Percentiles rank a stretch among this genome's conserved stretches.
Conservation (phyloP, 1,140 invertebrate species). For the Hylyphantes graminicola region DNA sequence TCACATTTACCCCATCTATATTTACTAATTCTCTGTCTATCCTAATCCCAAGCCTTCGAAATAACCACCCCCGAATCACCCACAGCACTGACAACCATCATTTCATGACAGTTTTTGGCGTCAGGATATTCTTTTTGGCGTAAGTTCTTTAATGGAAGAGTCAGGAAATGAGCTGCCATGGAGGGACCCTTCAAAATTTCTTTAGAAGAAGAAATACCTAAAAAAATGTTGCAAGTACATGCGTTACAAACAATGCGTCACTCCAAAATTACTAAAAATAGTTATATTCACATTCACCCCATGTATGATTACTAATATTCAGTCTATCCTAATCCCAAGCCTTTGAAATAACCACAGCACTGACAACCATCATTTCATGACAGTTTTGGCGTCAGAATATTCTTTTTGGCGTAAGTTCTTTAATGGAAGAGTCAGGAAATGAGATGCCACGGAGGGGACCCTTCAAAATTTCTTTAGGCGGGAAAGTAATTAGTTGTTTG, state of each 20-base stretch:
- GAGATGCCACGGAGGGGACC: constrained; percentile 10
- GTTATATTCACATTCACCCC: too few species aligned
- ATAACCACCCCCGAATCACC: too few species aligned
- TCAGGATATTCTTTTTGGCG: background rate
- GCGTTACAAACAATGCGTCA: too few species aligned
- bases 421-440: constrained; percentile 18
- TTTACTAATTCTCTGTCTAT: too few species aligned
- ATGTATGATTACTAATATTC: too few species aligned
- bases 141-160: background rate
- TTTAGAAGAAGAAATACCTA: constrained; percentile 27
- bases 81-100: constrained; percentile 18
- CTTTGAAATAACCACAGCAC: too few species aligned
- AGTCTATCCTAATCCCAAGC: too few species aligned
- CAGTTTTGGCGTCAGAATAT: background rate
- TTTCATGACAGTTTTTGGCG: background rate
- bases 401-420: background rate
- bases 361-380: constrained; percentile 13
- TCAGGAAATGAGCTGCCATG: constrained; percentile 26
- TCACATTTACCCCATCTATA: too few species aligned
- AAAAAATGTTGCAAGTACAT: constrained; percentile 18
- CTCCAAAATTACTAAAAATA: too few species aligned
- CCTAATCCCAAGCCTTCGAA: too few species aligned
- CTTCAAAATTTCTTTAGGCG: constrained; percentile 21
- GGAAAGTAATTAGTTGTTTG: constrained; percentile 48
- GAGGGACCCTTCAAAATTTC: constrained; percentile 12